Conservation (phyloP, 2,888 invertebrate genomes). For the Rhagophthalmus giganteus region DNA sequence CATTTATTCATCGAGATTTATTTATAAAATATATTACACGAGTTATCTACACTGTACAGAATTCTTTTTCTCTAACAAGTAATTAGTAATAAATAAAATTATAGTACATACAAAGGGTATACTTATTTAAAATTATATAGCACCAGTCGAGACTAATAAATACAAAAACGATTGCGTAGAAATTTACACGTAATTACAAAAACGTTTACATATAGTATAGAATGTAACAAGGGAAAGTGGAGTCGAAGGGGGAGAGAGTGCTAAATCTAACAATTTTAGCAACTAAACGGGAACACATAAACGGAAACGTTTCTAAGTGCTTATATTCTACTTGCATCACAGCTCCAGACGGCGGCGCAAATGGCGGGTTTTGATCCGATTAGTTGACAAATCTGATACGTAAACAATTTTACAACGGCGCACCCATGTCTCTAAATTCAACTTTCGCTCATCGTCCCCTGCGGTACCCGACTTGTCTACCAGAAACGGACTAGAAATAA, state of each 20-base stretch:
- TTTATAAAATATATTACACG: slow-evolving; percentile 59
- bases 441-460: slow-evolving; percentile 3
- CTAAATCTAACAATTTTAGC: slow-evolving; percentile 45
- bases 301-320: slow-evolving; percentile 41
- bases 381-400: slow-evolving; percentile 28
- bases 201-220: slow-evolving; percentile 26
- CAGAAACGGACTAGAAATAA: slow-evolving; percentile 27
- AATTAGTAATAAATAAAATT: slow-evolving; percentile 42
- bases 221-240: slow-evolving; percentile 21
- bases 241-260: slow-evolving; percentile 4
- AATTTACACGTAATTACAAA: slow-evolving; percentile 48
- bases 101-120: slow-evolving; percentile 49
- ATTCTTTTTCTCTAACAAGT: slow-evolving; percentile 46
- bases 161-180: slow-evolving; percentile 41
- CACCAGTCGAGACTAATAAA: slow-evolving; percentile 56
- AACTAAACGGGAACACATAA: slow-evolving; percentile 38
- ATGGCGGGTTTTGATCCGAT: slow-evolving; percentile 36
- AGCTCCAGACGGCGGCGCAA: slow-evolving; percentile 45
- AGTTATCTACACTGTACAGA: slow-evolving; percentile 59
- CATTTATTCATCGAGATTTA: slow-evolving; percentile 54
- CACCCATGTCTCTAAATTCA: slow-evolving; percentile 15
- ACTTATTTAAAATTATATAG: slow-evolving; percentile 55
- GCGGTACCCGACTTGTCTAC: slow-evolving; percentile 14
- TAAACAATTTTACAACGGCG: slow-evolving; percentile 19
- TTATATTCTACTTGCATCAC: slow-evolving; percentile 46